These are phyloP conservation scores for Spisula solida DNA, from an alignment of 2,888 invertebrate species.

Conservation along the genomic window DNA sequence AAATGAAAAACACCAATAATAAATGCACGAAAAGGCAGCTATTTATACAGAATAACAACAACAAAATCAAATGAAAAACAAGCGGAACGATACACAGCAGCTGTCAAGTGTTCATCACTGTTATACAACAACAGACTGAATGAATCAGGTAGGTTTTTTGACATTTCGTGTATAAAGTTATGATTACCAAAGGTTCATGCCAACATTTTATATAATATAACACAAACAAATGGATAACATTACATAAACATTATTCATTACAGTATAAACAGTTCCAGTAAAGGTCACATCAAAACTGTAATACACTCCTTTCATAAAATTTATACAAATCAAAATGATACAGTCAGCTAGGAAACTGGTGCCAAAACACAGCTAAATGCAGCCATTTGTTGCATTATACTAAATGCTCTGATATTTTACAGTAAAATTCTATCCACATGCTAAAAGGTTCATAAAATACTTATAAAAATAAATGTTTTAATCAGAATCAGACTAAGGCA, in stretches of 20 bases:
- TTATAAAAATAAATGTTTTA: neutral
- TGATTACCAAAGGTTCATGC: constrained; percentile 19
- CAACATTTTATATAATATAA: neutral
- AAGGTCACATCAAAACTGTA: constrained; percentile 23
- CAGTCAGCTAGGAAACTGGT: neutral
- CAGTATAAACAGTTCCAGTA: constrained; percentile 6
- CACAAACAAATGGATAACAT: constrained; percentile 36
- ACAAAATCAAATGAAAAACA: neutral
- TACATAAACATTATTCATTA: constrained; percentile 33
- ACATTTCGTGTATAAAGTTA: constrained; percentile 10
- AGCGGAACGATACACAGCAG: neutral
- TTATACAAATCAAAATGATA: constrained; percentile 31
- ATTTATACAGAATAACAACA: neutral
- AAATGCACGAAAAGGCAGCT: neutral
- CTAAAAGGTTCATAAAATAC: neutral
- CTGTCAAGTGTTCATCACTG: neutral
- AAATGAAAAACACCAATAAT: neutral
- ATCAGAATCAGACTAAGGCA: neutral
- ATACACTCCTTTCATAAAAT: neutral
- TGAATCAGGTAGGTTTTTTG: neutral
- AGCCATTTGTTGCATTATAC: neutral
- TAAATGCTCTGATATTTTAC: neutral
- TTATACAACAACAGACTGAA: neutral
- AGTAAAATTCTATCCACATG: neutral
- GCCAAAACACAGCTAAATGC: neutral